Base-by-base conservation (phyloP, 92 coral and sea anemone species). In the Zoanthus sociatus region DNA sequence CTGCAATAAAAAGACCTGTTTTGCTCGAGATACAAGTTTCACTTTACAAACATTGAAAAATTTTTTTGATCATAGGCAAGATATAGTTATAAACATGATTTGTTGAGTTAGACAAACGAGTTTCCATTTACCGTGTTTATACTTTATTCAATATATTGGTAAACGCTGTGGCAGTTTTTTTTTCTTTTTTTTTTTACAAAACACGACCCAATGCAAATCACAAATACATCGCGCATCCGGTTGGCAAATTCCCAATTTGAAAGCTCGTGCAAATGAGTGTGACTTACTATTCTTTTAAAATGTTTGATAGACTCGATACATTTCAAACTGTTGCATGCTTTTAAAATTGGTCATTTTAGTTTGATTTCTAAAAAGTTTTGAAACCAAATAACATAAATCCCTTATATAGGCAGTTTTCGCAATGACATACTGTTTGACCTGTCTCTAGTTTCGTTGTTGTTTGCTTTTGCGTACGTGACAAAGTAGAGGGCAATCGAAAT, bases 401-500 rank as follows among this genome's bases (percentile, higher is more conserved):
- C 6, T 60, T 7, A 45, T 44, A n/a, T 30, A 11, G 31, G 74
- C 64, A 73, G 32, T 47, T 48, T 45, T 18, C 85, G 20, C 26
- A 9, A 44, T 11, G 61, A n/a, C 31, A 55, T 7, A 46, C 26
- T 78, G 69, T 63, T 4, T 69, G 69, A 17, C 48, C 26, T 67
- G 18, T 63, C 60, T 45, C 26, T 6, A 16, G 14, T 33, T 78
- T 61, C 11, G n/a, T 60, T 46, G 30, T 60, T 42, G 30, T 78
- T 64, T 81, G 30, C 61, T 66, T 54, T 44, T 81, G 73, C 18
- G 61, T 81, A 81, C 85, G 85, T 81, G 85, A 81, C 85, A 64
- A 81, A 81, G 44, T 53, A 16, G 30, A 56, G 31, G 16, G 50
- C 50, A 63, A 63, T 50, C 12, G 64, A 50, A 32, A 26, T 31